Conservation (phyloP, 2,113 vertebrate species). For the Chamaea fasciata region DNA sequence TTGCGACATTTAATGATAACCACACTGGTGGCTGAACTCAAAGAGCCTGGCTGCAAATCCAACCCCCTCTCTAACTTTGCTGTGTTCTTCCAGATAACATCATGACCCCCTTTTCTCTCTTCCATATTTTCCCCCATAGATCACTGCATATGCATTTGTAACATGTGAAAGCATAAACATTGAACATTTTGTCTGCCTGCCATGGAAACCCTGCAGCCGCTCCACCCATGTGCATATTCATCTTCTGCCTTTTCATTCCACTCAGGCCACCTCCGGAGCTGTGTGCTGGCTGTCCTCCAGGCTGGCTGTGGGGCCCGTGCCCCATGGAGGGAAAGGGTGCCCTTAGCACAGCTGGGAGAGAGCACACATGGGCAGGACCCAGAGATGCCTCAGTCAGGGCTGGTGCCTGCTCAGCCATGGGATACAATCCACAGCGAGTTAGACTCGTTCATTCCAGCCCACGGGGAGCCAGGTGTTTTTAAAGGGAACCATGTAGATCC, state of each 20-base stretch:
- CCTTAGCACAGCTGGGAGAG: not conserved
- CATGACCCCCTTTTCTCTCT: not conserved
- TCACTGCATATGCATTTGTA: not conserved
- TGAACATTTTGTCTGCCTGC: not conserved
- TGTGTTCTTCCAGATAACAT: not conserved
- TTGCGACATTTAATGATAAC: not conserved
- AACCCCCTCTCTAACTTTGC: not conserved
- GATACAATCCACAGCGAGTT: not conserved
- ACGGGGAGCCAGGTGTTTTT: not conserved
- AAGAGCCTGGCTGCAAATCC: not conserved
- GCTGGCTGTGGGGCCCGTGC: not conserved
- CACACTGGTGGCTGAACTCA: not conserved
- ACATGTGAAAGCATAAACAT: not conserved
- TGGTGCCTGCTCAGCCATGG: not conserved
- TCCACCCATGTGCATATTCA: rapidly evolving
- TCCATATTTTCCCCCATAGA: not conserved
- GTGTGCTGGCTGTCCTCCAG: rapidly evolving
- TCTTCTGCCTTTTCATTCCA: not conserved
- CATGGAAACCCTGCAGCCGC: not conserved
- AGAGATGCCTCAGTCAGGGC: not conserved
- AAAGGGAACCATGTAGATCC: not conserved
- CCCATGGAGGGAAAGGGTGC: not conserved
- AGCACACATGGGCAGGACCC: rapidly evolving
- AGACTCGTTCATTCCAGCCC: not conserved
- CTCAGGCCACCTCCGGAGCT: not conserved